Percentiles rank a stretch among this genome's conserved stretches.
Conservation (phyloP, 2,797 vertebrate species). For the Sebastes vulpes region DNA sequence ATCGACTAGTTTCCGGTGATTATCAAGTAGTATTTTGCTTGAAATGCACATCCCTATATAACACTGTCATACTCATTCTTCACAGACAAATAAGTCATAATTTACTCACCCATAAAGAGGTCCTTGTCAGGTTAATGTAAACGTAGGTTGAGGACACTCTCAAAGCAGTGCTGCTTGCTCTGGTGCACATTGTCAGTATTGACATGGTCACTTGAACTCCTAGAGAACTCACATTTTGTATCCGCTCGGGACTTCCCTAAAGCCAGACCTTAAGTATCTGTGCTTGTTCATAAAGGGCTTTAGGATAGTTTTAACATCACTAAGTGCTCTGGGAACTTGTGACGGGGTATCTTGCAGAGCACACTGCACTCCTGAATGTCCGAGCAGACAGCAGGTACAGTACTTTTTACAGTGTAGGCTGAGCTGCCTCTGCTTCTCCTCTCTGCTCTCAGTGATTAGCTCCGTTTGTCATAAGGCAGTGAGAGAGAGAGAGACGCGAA, state of each 20-base stretch:
- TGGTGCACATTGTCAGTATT: background rate
- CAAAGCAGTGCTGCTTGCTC: background rate
- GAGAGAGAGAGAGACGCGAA: slow-evolving; percentile 59
- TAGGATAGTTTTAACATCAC: background rate
- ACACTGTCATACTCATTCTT: too few relatives aligned
- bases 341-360: background rate
- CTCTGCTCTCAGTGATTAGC: slow-evolving; percentile 64
- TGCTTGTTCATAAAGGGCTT: background rate
- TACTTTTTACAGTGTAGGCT: slow-evolving; percentile 47
- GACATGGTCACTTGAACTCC: background rate
- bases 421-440: slow-evolving; percentile 1
- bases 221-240: background rate
- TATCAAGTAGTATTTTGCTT: too few relatives aligned
- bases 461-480: slow-evolving; percentile 72
- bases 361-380: background rate
- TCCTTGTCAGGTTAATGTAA: too few relatives aligned
- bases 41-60: too few relatives aligned
- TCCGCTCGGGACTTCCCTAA: background rate
- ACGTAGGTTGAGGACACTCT: background rate
- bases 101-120: too few relatives aligned
- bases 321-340: background rate
- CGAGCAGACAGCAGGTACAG: background rate
- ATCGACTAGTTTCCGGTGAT: too few relatives aligned
- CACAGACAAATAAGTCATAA: too few relatives aligned
- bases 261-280: background rate